Evolutionary conservation across 2,888 invertebrate species (phyloP), one percentile per base, ranked within the genome.

Genomic region (Dicyrtomina minuta): DNA sequence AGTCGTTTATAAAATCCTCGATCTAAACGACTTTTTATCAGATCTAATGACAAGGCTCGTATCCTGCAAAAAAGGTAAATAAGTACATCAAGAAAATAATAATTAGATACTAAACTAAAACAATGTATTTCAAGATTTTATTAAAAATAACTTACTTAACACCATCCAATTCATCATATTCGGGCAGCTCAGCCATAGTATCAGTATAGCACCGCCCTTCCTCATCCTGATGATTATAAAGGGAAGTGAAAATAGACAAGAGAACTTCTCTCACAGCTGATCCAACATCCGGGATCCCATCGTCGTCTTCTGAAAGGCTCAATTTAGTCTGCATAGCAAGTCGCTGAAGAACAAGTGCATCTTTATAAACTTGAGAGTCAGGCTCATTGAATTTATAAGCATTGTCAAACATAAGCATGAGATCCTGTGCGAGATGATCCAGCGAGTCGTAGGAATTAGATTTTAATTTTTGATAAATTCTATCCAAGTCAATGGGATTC

Each of bases 201-300:
- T 98, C 97, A 1, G 95, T 93, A 82, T 91, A 96, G 81, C 96
- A 97, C 70, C 97, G 87, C 56, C 97, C 97, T 82, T 97, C 96
- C 79, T 93, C 93, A 81, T 98, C 97, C 83, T 96, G 94, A 81
- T 96, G 94, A 81, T 96, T 97, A 82, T 96, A 96, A 3, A 96
- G 89, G 0, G 91, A 89, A 15, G 95, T 95, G 81, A 98, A 97
- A 46, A 99, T 86, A 49, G 90, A 93, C 10, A 93, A 87, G 51
- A 98, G 86, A 68, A 99, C 83, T 79, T 97, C 96, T 81, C 96
- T 94, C 0, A 98, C 90, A 0, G 93, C 91, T 0, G 91, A 89
- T 6, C 89, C 86, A 0, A 97, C 95, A 80, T 95, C 94, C 0
- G 96, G 96, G 0, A 94, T 89, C 0, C 90, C 89, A 79, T 93